Evolutionary conservation across 1,140 invertebrate species (phyloP).

Genomic region (Drosophila albomicans): DNA sequence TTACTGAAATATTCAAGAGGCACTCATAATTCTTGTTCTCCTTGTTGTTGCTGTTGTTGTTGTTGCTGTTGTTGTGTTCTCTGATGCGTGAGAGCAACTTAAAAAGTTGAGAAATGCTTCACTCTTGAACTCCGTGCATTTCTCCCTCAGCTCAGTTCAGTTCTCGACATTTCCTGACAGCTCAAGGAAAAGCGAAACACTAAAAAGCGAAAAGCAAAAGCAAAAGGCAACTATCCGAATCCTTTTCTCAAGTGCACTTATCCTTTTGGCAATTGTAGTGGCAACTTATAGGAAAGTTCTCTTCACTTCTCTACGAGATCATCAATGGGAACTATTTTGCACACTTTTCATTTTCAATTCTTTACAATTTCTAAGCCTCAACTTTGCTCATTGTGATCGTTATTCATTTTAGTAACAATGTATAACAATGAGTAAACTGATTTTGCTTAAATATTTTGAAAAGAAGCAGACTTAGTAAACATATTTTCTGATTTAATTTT

Average conservation of each 20-base stretch:
- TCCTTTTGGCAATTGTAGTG: neutral
- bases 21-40: conserved; percentile 66
- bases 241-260: conserved; percentile 6
- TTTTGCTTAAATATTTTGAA: too few species aligned
- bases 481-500: too few species aligned
- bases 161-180: conserved; percentile 4
- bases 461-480: too few species aligned
- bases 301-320: neutral
- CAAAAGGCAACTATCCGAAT: neutral
- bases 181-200: neutral
- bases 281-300: neutral
- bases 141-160: neutral
- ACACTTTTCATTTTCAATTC: neutral
- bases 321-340: neutral
- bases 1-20: conserved; percentile 62
- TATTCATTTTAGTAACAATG: too few species aligned
- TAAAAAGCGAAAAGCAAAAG: neutral
- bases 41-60: conserved; percentile 8
- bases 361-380: neutral
- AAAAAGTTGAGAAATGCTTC: conserved; percentile 41
- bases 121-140: conserved; percentile 13
- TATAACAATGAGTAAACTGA: too few species aligned
- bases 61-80: conserved; percentile 23
- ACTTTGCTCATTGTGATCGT: too few species aligned
- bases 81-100: conserved; percentile 57